Conservation (phyloP, 92 coral and sea anemone genomes). For the Heteractis magnifica region DNA sequence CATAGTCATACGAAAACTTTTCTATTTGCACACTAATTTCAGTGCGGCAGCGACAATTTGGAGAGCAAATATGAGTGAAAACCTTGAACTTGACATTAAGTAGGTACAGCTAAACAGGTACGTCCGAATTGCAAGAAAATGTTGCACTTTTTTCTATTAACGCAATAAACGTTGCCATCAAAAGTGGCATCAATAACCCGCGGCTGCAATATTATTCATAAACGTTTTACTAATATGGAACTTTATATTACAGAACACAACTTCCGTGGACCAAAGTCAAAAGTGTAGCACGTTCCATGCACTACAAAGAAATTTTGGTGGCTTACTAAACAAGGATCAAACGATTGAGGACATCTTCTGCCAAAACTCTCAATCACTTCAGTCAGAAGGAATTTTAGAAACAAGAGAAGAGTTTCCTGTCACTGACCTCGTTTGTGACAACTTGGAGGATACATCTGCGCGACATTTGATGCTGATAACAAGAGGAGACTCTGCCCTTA, state of each 20-base stretch:
- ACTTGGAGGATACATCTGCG: constrained; percentile 36
- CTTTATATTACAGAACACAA: background rate
- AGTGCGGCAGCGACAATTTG: too few species aligned
- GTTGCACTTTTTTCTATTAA: too few species aligned
- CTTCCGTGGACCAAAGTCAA: background rate
- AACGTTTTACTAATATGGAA: background rate
- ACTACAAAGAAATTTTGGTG: constrained; percentile 95
- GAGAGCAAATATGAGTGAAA: too few species aligned
- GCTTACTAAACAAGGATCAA: constrained; percentile 58
- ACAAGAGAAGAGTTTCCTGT: constrained; percentile 31
- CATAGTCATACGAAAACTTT: too few species aligned
- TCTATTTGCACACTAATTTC: too few species aligned
- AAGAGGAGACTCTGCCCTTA: constrained; percentile 53
- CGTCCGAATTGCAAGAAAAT: too few species aligned
- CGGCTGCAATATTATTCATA: too few species aligned
- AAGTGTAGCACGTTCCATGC: constrained; percentile 36
- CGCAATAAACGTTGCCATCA: too few species aligned
- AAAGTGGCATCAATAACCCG: too few species aligned
- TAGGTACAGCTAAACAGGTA: too few species aligned
- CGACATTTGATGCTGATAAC: constrained; percentile 65
- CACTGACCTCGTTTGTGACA: constrained; percentile 33
- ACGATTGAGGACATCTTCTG: constrained; percentile 59
- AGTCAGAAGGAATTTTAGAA: constrained; percentile 25
- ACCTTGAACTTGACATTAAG: too few species aligned
- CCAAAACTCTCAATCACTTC: constrained; percentile 44